Conservation (phyloP, 30 jellyfish, hydroid and myxozoan genomes). For the Aurelia sp. region DNA sequence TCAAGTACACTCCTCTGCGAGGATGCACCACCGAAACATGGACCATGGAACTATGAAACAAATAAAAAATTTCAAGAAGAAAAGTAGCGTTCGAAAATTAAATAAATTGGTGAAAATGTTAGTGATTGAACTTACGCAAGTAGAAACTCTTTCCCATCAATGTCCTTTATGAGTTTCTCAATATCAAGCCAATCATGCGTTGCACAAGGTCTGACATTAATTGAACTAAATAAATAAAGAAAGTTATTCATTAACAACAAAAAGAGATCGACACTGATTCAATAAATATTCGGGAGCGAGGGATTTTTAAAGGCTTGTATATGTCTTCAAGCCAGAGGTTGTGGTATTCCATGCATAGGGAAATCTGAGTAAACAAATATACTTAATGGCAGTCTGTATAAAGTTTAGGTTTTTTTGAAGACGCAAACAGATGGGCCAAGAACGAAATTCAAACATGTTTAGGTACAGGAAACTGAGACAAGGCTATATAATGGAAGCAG, state of each 20-base stretch:
- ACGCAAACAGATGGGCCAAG: too few relatives aligned
- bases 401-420: too few relatives aligned
- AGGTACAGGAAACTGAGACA: not conserved
- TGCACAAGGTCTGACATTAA: conserved; percentile 62
- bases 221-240: conserved; percentile 31
- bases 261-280: not conserved
- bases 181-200: conserved; percentile 51
- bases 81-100: too few relatives aligned
- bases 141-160: conserved; percentile 59
- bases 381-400: not conserved
- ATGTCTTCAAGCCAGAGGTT: too few relatives aligned
- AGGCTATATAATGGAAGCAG: not conserved
- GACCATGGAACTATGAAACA: too few relatives aligned
- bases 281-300: not conserved
- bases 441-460: not conserved
- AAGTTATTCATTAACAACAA: not conserved
- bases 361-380: not conserved
- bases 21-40: too few relatives aligned
- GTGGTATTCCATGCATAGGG: too few relatives aligned
- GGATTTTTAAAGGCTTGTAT: too few relatives aligned
- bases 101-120: too few relatives aligned
- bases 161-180: conserved; percentile 19
- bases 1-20: too few relatives aligned
- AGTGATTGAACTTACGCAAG: conserved; percentile 44
- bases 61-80: too few relatives aligned